Conservation (phyloP, 2,113 vertebrate species). For the Cyprichromis sp. region DNA sequence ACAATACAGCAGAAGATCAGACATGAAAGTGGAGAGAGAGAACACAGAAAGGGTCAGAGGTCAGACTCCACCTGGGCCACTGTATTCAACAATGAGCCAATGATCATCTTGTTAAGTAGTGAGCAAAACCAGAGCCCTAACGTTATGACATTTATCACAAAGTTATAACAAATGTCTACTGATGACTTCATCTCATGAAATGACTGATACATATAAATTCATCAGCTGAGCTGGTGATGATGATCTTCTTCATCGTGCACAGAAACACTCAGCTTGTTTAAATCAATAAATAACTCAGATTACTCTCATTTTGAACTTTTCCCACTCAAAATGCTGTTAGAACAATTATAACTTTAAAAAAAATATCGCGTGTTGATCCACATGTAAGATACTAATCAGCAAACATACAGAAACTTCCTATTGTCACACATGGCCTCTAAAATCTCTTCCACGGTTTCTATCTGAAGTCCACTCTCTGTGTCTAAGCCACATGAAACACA, state of each 20-base stretch:
- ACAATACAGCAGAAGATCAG: not conserved
- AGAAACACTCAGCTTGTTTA: not conserved
- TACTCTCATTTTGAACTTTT: not conserved
- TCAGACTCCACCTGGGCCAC: not conserved
- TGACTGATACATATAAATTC: not conserved
- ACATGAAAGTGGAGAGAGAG: not conserved
- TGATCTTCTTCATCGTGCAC: not conserved
- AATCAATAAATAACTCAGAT: not conserved
- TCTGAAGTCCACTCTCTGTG: not conserved
- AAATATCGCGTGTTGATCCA: not conserved
- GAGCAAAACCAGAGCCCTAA: not conserved
- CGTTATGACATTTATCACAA: not conserved
- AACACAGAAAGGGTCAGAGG: not conserved
- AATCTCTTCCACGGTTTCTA: no score
- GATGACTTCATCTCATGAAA: not conserved
- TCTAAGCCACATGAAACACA: not conserved
- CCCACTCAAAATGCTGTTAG: not conserved
- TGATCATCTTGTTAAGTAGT: not conserved
- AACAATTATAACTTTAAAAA: not conserved
- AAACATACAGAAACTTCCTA: not conserved
- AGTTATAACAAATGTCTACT: not conserved
- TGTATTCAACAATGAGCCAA: not conserved
- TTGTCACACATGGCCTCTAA: no score
- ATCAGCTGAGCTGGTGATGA: not conserved
- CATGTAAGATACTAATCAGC: not conserved